A percentile compares a stretch with the other conserved stretches of the same genome.
Conservation (phyloP, 2,113 vertebrate species). For the Atrichornis clamosus region DNA sequence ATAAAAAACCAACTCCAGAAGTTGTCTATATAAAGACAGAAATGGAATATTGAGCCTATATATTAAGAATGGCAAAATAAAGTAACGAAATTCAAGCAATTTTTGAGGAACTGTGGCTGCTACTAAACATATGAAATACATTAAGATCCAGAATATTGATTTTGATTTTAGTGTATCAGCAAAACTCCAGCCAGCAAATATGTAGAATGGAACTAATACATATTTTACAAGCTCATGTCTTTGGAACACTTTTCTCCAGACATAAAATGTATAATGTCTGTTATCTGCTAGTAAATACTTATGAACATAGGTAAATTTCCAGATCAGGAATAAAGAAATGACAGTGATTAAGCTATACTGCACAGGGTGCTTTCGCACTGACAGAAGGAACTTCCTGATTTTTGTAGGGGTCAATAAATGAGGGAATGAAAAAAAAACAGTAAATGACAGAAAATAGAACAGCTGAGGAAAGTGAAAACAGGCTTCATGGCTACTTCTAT, state of each 20-base stretch:
- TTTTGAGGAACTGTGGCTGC: slow-evolving; percentile 87
- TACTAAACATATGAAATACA: slow-evolving; percentile 82
- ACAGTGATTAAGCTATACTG: slow-evolving; percentile 66
- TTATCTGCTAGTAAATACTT: slow-evolving; percentile 95
- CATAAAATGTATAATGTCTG: slow-evolving; percentile 92
- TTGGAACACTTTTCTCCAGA: slow-evolving; percentile 91
- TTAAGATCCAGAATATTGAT: slow-evolving; percentile 86
- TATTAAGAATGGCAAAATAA: slow-evolving; percentile 92
- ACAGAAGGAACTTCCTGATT: slow-evolving; percentile 76
- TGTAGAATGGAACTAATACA: slow-evolving; percentile 84
- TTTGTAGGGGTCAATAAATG: slow-evolving; percentile 78
- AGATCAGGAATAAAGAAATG: slow-evolving; percentile 80
- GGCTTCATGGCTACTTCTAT: slow-evolving; percentile 86
- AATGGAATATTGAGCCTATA: slow-evolving; percentile 89
- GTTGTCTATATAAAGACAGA: slow-evolving; percentile 77
- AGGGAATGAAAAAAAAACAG: slow-evolving; percentile 84
- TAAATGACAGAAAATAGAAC: slow-evolving; percentile 92
- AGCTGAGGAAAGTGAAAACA: slow-evolving; percentile 92
- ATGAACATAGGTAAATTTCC: slow-evolving; percentile 92
- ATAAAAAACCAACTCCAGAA: slow-evolving; percentile 84
- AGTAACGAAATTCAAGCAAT: slow-evolving; percentile 96
- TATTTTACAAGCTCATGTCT: slow-evolving; percentile 83
- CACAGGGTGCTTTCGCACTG: slow-evolving; percentile 75
- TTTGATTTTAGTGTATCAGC: slow-evolving; percentile 84
- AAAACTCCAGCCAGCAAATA: slow-evolving; percentile 91